Base-by-base conservation (phyloP, 2,113 vertebrate genomes). In the Nerophis ophidion region DNA sequence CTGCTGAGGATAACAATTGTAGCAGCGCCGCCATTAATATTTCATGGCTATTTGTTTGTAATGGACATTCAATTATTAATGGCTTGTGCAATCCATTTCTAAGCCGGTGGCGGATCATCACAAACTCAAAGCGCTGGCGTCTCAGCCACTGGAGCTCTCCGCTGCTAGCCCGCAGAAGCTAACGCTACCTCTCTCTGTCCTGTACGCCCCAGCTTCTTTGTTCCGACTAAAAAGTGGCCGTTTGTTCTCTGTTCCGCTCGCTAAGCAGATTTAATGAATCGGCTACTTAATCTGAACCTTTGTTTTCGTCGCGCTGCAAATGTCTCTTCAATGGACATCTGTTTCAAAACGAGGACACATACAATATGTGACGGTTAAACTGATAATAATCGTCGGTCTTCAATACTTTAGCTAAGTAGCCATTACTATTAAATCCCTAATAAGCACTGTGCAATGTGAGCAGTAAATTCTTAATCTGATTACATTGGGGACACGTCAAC, bases 41-140 rank as follows among this genome's bases (percentile, higher is more conserved):
- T 89, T 84, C 68, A 91, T 84, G 74, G 1, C 46, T 66, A 76
- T 86, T 87, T 84, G 87, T 87, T 89, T 87, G 84, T 87, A 90
- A 88, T 85, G 85, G 81, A 70, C 56, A 71, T 63, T 91, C 61
- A 90, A 91, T 91, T 78, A 89, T 91, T 91, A 79, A 90, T 89
- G 76, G 58, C 70, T 74, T 69, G 67, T 65, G 63, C 83, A 81
- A 86, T 85, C 86, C 78, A 90, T 89, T 89, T 86, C 40, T 73
- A 77, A 77, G 54, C 76, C 71, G 76, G 66, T 26, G 26, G 26
- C 26, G 26, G 26, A 26, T 26, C 26, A 26, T 26, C 26, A 26
- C 26, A 26, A 26, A 26, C 26, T 26, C 26, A 1, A 1, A 3
- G 3, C 26, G 65, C 36, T 50, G 45, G 12, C 58, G 40, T 26